Conservation (phyloP, 2,888 invertebrate genomes). For the Chrysodeixis includens region DNA sequence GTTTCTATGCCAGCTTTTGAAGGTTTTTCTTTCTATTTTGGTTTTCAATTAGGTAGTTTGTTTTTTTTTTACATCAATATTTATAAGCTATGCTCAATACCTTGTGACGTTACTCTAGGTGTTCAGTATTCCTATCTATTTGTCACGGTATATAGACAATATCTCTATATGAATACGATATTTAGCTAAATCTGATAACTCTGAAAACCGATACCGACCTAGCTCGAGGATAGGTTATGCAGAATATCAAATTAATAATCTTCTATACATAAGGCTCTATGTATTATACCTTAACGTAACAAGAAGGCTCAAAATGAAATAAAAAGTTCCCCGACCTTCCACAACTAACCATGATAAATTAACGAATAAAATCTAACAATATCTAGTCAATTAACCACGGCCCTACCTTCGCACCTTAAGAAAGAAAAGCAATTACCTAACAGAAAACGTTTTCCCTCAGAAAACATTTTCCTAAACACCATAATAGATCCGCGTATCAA, state of each 20-base stretch:
- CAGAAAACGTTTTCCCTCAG: not conserved
- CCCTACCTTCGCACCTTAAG: not conserved
- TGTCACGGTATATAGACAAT: too few species aligned
- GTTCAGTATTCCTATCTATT: too few species aligned
- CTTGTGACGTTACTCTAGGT: too few species aligned
- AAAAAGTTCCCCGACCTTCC: not conserved
- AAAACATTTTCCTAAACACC: not conserved
- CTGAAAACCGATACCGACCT: not conserved
- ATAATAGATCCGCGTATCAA: conserved; percentile 18
- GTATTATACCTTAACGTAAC: too few species aligned
- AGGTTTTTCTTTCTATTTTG: too few species aligned
- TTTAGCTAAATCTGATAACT: not conserved
- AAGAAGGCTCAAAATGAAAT: not conserved
- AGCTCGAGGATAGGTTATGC: not conserved
- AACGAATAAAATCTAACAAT: not conserved
- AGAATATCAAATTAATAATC: not conserved
- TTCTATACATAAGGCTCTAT: not conserved
- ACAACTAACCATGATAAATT: conserved; percentile 1
- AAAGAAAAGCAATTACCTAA: conserved; percentile 5
- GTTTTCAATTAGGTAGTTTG: too few species aligned
- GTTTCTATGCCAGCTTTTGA: too few species aligned
- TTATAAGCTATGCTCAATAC: too few species aligned
- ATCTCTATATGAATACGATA: too few species aligned
- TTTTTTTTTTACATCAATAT: too few species aligned
- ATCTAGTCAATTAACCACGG: not conserved